Evolutionary conservation across 1,140 invertebrate species (phyloP).

Genomic region (Bombus huntii): DNA sequence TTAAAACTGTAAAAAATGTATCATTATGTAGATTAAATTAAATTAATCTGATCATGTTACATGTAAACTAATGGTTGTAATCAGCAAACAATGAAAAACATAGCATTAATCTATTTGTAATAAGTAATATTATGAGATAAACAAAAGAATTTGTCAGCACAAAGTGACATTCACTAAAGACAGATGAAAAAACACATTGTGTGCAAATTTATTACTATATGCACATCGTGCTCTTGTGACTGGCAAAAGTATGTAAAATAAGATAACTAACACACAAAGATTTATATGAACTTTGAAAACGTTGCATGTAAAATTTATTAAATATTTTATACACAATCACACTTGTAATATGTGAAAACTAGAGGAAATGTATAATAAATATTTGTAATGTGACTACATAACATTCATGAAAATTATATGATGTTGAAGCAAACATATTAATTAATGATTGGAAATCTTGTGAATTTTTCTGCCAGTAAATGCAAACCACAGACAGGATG

Average conservation of each 20-base stretch:
- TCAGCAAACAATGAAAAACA: constrained; percentile 30
- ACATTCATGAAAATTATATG: constrained; percentile 64
- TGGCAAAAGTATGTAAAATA: constrained; percentile 54
- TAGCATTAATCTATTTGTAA: constrained; percentile 32
- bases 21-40: constrained; percentile 4
- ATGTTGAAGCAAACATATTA: constrained; percentile 66
- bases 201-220: constrained; percentile 54
- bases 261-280: constrained; percentile 47
- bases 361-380: constrained; percentile 57
- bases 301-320: constrained; percentile 47
- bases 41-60: constrained; percentile 27
- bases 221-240: constrained; percentile 57
- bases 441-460: constrained; percentile 66
- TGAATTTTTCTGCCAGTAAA: constrained; percentile 76
- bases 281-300: constrained; percentile 40
- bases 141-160: constrained; percentile 49
- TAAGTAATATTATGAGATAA: constrained; percentile 23
- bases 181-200: constrained; percentile 49
- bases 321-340: constrained; percentile 60
- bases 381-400: constrained; percentile 59
- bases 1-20: constrained; percentile 11
- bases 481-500: constrained; percentile 82
- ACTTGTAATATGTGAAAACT: constrained; percentile 53
- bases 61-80: constrained; percentile 22
- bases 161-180: constrained; percentile 59